phyloP scores from a whole-genome alignment of 2,888 invertebrate species.

The Heteropelma amictum region DNA sequence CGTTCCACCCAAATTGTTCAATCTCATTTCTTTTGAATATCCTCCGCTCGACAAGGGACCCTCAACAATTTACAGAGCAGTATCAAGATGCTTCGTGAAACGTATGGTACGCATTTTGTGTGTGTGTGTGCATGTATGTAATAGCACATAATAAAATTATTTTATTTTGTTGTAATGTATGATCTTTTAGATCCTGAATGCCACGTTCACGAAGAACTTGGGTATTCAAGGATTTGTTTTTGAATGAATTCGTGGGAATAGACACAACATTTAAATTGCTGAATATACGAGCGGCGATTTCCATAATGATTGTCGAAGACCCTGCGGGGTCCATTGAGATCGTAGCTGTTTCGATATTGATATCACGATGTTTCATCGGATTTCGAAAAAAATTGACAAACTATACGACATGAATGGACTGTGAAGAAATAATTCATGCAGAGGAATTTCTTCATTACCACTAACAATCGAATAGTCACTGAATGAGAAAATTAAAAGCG shows the following conservation, averaged over 20 bases:
- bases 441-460: constrained; percentile 41
- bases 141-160: not conserved
- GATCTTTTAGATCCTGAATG: constrained; percentile 26
- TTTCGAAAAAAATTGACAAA: constrained; percentile 43
- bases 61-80: constrained; percentile 27
- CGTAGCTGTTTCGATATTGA: constrained; percentile 45
- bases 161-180: not conserved
- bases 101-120: constrained; percentile 22
- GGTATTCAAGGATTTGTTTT: constrained; percentile 48
- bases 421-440: constrained; percentile 21
- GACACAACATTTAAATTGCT: constrained; percentile 52
- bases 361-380: constrained; percentile 18
- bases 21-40: constrained; percentile 38
- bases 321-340: constrained; percentile 49
- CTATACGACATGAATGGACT: constrained; percentile 44
- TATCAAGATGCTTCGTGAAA: constrained; percentile 13
- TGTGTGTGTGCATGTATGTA: not conserved
- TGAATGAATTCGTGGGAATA: constrained; percentile 52
- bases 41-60: not conserved
- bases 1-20: too few species aligned
- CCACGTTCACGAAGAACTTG: constrained; percentile 8
- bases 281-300: constrained; percentile 50
- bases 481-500: constrained; percentile 25
- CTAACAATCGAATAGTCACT: constrained; percentile 43
- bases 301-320: constrained; percentile 54